These are phyloP conservation scores for Promerops cafer DNA, from an alignment of 2,113 vertebrate species.

Conservation along the genomic window DNA sequence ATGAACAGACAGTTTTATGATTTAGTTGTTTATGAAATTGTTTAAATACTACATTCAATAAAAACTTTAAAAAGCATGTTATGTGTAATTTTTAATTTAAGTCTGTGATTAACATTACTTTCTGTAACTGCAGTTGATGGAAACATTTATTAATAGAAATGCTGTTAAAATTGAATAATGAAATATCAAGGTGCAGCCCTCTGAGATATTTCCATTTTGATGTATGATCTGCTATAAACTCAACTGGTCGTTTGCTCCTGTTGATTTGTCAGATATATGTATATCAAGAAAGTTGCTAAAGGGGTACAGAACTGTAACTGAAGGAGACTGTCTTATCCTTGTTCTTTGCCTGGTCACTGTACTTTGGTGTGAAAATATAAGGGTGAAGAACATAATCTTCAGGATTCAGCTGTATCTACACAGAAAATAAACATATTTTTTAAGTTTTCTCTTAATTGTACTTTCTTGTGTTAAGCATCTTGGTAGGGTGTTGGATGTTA, in stretches of 20 bases:
- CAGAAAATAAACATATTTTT: conserved; percentile 12
- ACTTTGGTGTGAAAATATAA: background rate
- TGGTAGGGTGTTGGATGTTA: fast-evolving
- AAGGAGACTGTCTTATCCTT: background rate
- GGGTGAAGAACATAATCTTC: background rate
- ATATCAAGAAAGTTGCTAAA: background rate
- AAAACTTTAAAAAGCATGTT: background rate
- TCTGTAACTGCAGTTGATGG: background rate
- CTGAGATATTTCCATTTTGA: background rate
- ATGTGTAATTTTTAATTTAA: conserved; percentile 23
- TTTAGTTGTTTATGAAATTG: conserved; percentile 33
- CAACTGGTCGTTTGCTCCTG: background rate
- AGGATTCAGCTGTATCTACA: background rate
- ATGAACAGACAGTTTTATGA: background rate
- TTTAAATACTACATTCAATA: conserved; percentile 39
- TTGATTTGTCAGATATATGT: background rate
- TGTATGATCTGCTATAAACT: background rate
- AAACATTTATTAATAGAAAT: background rate
- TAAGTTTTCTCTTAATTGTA: background rate
- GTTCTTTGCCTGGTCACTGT: background rate
- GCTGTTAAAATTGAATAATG: background rate
- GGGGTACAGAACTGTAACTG: background rate
- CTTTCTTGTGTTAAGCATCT: background rate
- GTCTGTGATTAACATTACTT: background rate
- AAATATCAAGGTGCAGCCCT: background rate